phyloP scores from a whole-genome alignment of 2,888 invertebrate species.

The Troides helena region DNA sequence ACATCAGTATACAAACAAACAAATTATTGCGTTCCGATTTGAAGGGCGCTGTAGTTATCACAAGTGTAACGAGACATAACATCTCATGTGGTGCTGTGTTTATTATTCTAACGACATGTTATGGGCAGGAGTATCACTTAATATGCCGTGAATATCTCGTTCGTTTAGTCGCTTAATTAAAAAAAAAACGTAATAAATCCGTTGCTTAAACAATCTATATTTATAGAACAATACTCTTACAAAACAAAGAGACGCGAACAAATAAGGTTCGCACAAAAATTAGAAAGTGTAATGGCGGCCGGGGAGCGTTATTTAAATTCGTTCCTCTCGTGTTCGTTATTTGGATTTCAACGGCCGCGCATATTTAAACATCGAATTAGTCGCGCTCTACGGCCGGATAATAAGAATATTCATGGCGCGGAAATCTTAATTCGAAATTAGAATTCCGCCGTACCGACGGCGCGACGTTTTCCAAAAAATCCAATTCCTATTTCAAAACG shows the following conservation, averaged over 20 bases:
- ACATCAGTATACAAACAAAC: too few species aligned
- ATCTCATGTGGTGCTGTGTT: too few species aligned
- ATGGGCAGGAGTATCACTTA: too few species aligned
- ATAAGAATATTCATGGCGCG: constrained; percentile 14
- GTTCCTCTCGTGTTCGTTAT: constrained; percentile 16
- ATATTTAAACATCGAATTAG: constrained; percentile 25
- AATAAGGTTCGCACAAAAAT: constrained; percentile 19
- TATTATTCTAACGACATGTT: too few species aligned
- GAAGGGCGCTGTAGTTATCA: too few species aligned
- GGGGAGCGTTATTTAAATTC: constrained; percentile 21
- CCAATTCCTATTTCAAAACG: constrained; percentile 11
- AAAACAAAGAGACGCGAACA: constrained; percentile 16
- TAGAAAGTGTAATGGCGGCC: constrained; percentile 22
- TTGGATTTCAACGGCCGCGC: constrained; percentile 22
- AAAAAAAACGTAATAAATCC: too few species aligned
- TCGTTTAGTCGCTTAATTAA: too few species aligned
- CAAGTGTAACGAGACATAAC: too few species aligned
- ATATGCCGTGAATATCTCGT: too few species aligned
- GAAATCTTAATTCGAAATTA: constrained; percentile 15
- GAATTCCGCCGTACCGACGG: constrained; percentile 7
- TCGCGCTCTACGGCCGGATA: constrained; percentile 1
- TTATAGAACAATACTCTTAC: background rate
- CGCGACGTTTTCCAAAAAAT: constrained; percentile 1
- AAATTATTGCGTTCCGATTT: too few species aligned
- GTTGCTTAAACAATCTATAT: too few species aligned